A percentile compares a stretch with the other conserved stretches of the same genome.
phyloP scores from a whole-genome alignment of 2,797 vertebrate genomes.

The Squalus acanthias region DNA sequence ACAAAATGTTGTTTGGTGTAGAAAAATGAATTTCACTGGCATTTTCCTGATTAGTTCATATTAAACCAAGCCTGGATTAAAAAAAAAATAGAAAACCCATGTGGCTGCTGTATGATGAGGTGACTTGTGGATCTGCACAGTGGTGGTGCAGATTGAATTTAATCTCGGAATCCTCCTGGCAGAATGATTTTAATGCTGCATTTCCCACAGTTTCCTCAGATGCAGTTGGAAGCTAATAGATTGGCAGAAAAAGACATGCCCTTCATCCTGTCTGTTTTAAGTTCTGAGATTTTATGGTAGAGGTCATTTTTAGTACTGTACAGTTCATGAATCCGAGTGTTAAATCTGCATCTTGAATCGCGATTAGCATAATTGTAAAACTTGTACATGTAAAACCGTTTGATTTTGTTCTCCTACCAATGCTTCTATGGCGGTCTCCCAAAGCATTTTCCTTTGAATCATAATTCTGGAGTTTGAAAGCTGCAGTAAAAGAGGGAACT shows the following conservation, averaged over 20 bases:
- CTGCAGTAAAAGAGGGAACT: neutral
- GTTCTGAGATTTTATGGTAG: neutral
- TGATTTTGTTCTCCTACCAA: neutral
- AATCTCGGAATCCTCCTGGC: neutral
- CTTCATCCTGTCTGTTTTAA: neutral
- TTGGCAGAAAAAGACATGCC: neutral
- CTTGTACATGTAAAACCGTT: neutral
- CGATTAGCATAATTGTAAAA: neutral
- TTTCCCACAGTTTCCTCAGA: neutral
- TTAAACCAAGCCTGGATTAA: neutral
- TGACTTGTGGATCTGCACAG: neutral
- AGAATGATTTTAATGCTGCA: neutral
- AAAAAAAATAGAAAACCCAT: neutral
- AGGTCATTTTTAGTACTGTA: no score
- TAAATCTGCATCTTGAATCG: neutral
- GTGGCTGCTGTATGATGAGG: neutral
- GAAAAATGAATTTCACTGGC: neutral
- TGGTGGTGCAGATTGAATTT: neutral
- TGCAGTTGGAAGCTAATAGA: neutral
- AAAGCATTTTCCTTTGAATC: neutral
- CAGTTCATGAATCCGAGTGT: no score
- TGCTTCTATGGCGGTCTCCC: neutral
- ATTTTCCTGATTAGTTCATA: neutral
- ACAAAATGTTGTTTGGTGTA: no score
- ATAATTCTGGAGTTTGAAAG: neutral